These are phyloP conservation scores for Melieria crassipennis DNA, from an alignment of 2,888 invertebrate genomes.

Conservation along the genomic window DNA sequence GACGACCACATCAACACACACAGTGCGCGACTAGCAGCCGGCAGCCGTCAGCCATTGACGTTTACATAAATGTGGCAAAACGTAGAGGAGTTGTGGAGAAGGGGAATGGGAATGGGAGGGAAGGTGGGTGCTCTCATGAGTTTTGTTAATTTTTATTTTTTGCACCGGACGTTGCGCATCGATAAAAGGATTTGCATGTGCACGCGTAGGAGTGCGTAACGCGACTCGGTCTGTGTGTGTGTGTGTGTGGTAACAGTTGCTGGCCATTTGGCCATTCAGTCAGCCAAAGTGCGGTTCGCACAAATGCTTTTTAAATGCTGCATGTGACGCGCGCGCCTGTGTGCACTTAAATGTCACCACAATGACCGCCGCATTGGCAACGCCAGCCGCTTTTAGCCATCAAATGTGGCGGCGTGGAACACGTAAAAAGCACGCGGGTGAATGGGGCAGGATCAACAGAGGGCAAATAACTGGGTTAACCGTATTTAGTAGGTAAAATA, in stretches of 20 bases:
- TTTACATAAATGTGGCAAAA: too few species aligned
- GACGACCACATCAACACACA: background rate
- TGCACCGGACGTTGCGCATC: too few species aligned
- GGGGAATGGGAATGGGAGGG: too few species aligned
- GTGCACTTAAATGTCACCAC: slow-evolving; percentile 43
- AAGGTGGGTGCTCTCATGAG: too few species aligned
- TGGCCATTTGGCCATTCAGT: slow-evolving; percentile 5
- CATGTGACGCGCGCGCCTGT: slow-evolving; percentile 13
- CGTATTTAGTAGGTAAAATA: slow-evolving; percentile 7
- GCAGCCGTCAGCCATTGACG: background rate
- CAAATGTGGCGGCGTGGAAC: background rate
- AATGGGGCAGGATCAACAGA: background rate
- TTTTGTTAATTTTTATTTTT: too few species aligned
- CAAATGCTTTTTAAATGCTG: slow-evolving; percentile 40
- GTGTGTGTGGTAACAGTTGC: background rate
- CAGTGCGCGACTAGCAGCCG: too few species aligned
- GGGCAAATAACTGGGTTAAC: slow-evolving; percentile 19
- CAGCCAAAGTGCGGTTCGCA: slow-evolving; percentile 17
- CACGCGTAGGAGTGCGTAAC: background rate
- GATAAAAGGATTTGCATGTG: background rate
- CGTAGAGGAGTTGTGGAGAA: too few species aligned
- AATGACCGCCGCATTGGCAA: slow-evolving; percentile 32
- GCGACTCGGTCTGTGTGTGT: too few species aligned
- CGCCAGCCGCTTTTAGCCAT: slow-evolving; percentile 24
- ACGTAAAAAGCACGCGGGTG: background rate